phyloP scores from a whole-genome alignment of 2,113 vertebrate genomes.

The Mormyrus iriodes region DNA sequence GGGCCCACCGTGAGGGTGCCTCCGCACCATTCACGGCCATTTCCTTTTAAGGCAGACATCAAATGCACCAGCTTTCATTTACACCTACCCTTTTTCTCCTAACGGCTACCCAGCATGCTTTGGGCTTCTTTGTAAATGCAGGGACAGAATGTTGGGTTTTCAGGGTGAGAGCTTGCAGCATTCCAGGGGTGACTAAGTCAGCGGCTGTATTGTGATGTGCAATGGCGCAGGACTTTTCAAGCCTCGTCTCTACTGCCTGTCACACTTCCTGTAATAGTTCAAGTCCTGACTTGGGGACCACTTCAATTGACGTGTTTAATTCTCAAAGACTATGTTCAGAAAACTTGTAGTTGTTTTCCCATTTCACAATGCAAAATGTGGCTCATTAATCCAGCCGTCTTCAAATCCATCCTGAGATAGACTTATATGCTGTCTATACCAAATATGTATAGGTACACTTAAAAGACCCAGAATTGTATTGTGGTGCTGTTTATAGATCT shows the following conservation, averaged over 20 bases:
- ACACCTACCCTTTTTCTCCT: not conserved
- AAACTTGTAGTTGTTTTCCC: not conserved
- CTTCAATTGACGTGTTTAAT: not conserved
- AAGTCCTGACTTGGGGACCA: not conserved
- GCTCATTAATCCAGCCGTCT: not conserved
- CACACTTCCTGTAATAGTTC: not conserved
- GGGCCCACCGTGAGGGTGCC: too few species aligned
- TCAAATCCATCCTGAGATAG: not conserved
- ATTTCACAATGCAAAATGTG: not conserved
- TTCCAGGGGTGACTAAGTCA: not conserved
- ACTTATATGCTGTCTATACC: not conserved
- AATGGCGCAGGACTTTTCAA: not conserved
- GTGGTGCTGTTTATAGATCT: not conserved
- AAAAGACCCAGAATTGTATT: not conserved
- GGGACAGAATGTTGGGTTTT: not conserved
- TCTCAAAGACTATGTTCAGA: not conserved
- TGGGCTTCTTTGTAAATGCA: not conserved
- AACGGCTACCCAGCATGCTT: not conserved
- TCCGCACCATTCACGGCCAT: not conserved
- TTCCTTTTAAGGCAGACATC: not conserved
- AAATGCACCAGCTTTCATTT: not conserved
- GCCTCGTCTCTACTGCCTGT: not conserved
- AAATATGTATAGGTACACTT: not conserved
- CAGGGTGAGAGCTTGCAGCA: not conserved
- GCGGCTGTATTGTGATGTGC: not conserved